phyloP scores from a whole-genome alignment of 2,113 vertebrate species.

The Ornithorhynchus anatinus region DNA sequence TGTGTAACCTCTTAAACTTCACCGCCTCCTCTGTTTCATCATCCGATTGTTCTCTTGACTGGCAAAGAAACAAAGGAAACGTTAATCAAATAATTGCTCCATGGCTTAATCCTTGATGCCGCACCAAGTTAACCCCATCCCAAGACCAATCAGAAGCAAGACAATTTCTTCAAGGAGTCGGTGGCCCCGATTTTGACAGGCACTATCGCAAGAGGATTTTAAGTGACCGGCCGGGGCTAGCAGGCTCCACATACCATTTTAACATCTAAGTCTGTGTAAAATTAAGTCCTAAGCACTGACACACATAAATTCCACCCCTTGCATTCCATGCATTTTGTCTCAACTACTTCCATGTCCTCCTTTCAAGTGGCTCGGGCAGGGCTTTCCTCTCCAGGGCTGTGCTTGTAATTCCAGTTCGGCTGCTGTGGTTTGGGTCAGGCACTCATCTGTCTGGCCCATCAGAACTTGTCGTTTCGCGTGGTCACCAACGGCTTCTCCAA shows the following conservation, averaged over 20 bases:
- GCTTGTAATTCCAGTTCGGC: slow-evolving; percentile 63
- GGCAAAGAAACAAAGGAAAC: slow-evolving; percentile 71
- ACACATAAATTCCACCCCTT: slow-evolving; percentile 33
- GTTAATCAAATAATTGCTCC: slow-evolving; percentile 57
- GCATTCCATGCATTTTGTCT: slow-evolving; percentile 47
- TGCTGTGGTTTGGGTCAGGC: slow-evolving; percentile 67
- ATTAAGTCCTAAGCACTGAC: slow-evolving; percentile 39
- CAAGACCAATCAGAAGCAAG: background rate
- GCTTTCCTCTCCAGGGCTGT: slow-evolving; percentile 43
- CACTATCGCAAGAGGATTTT: slow-evolving; percentile 15
- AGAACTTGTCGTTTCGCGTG: slow-evolving; percentile 57
- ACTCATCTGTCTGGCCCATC: slow-evolving; percentile 70
- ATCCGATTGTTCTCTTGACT: slow-evolving; percentile 97
- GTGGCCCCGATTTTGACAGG: slow-evolving; percentile 16
- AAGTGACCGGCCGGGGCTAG: slow-evolving; percentile 25
- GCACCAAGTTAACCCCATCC: slow-evolving; percentile 30
- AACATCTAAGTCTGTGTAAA: slow-evolving; percentile 49
- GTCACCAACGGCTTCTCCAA: slow-evolving; percentile 69
- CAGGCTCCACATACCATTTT: slow-evolving; percentile 64
- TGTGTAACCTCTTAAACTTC: slow-evolving; percentile 97
- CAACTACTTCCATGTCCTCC: slow-evolving; percentile 54
- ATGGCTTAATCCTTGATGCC: slow-evolving; percentile 14
- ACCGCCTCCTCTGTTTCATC: slow-evolving; percentile 96
- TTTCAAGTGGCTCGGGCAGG: slow-evolving; percentile 40
- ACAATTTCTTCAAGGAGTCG: slow-evolving; percentile 12